Conservation (phyloP, 2,113 vertebrate species). For the Paedocypris sp. region DNA sequence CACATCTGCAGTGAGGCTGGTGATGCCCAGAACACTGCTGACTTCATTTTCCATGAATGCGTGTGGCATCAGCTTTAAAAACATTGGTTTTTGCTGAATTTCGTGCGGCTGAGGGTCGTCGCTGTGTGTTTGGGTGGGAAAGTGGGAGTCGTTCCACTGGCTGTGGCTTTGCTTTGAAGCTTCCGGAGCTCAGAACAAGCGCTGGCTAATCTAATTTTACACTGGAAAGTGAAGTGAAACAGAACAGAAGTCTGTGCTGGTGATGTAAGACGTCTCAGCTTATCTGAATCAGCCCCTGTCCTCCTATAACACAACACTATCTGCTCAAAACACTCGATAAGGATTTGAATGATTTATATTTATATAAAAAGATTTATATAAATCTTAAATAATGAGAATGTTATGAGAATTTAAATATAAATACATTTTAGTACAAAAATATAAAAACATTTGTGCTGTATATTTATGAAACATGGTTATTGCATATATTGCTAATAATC, state of each 20-base stretch:
- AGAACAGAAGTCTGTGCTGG: neutral
- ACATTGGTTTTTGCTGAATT: too few relatives aligned
- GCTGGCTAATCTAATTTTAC: conserved; percentile 38
- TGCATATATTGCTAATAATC: too few relatives aligned
- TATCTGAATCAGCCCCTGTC: neutral
- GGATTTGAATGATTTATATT: too few relatives aligned
- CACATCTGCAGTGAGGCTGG: neutral
- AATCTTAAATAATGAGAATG: too few relatives aligned
- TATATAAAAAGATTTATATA: too few relatives aligned
- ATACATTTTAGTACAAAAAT: too few relatives aligned
- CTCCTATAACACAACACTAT: too few relatives aligned
- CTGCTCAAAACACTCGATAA: too few relatives aligned
- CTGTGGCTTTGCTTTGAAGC: conserved; percentile 51
- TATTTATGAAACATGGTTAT: too few relatives aligned
- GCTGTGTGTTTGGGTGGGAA: conserved; percentile 17
- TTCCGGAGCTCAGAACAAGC: conserved; percentile 31
- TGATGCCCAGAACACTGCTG: neutral
- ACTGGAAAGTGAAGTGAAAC: conserved; percentile 18
- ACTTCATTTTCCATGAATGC: neutral
- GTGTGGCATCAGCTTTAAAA: neutral
- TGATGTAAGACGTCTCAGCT: neutral
- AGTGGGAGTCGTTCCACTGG: conserved; percentile 21
- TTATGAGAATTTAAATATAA: too few relatives aligned
- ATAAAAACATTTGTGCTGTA: too few relatives aligned
- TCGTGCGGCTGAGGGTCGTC: conserved; percentile 22